Evolutionary conservation across 2,797 vertebrate genomes (phyloP).

Genomic region (Esox masquinongy): DNA sequence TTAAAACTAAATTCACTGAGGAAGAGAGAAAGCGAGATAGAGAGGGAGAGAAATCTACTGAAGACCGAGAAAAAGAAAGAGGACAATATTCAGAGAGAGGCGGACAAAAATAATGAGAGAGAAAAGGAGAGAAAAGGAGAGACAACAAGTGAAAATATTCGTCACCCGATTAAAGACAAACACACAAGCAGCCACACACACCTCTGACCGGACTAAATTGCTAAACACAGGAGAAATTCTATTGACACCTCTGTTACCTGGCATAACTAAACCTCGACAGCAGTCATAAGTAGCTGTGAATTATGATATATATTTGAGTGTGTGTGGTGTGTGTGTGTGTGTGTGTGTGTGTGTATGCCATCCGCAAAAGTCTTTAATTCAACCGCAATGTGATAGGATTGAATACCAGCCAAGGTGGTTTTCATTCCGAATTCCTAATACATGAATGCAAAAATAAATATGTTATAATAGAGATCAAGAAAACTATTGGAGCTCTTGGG

Average conservation of each 20-base stretch:
- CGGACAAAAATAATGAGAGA: background rate
- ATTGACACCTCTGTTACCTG: too few relatives aligned
- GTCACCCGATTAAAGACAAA: background rate
- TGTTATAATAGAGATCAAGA: constrained; percentile 43
- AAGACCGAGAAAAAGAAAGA: background rate
- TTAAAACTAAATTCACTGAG: too few relatives aligned
- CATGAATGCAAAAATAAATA: constrained; percentile 52
- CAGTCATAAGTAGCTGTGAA: background rate
- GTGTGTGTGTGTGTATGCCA: constrained; percentile 37
- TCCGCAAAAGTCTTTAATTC: too few relatives aligned
- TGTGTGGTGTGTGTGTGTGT: background rate
- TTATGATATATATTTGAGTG: constrained; percentile 1
- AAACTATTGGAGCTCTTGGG: constrained; percentile 14
- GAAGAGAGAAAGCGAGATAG: background rate
- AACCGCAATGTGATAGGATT: too few relatives aligned
- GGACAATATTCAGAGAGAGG: background rate
- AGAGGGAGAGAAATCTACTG: background rate
- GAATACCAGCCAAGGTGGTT: constrained; percentile 33
- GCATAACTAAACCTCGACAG: background rate
- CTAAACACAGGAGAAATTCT: too few relatives aligned
- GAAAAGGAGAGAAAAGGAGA: background rate
- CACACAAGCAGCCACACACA: background rate
- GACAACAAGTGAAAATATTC: background rate
- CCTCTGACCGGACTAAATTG: background rate
- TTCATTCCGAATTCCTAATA: constrained; percentile 56